Evolutionary conservation across 1,140 invertebrate species (phyloP).

Genomic region (Macrocentrus cingulum): DNA sequence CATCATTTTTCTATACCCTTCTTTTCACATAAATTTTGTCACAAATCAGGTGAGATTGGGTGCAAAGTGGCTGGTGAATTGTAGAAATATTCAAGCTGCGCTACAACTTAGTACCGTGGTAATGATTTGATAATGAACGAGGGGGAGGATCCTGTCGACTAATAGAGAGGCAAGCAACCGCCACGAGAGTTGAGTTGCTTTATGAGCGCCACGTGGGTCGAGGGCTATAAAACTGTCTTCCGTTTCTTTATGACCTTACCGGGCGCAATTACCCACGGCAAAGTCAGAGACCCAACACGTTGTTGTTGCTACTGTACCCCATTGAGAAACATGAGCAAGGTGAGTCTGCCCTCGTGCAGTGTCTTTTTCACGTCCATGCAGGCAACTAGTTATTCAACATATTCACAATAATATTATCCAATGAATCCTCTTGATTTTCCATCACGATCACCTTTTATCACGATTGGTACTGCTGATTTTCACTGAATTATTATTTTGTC

Average conservation of each 20-base stretch:
- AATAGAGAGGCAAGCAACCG: slow-evolving; percentile 34
- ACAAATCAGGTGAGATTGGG: no score
- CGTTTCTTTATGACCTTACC: slow-evolving; percentile 51
- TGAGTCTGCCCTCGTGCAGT: no score
- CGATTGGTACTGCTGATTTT: no score
- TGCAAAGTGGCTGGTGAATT: no score
- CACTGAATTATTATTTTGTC: background rate
- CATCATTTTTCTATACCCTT: no score
- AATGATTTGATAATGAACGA: slow-evolving; percentile 46
- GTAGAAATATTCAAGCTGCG: background rate
- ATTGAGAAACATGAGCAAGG: slow-evolving; percentile 28
- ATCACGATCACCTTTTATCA: background rate
- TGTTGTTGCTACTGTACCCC: slow-evolving; percentile 32
- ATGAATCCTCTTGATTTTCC: background rate
- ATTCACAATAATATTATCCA: no score
- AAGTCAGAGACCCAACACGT: slow-evolving; percentile 40
- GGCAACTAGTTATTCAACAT: no score
- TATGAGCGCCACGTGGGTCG: slow-evolving; percentile 54
- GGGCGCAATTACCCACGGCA: slow-evolving; percentile 45
- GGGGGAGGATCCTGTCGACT: slow-evolving; percentile 32
- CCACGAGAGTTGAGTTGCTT: slow-evolving; percentile 33
- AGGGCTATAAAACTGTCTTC: slow-evolving; percentile 55
- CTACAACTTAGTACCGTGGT: slow-evolving; percentile 5
- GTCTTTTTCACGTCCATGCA: no score
- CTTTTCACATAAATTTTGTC: no score